Percentiles rank a stretch among this genome's conserved stretches.
Conservation (phyloP, 2,888 invertebrate species). For the Melieria picta region DNA sequence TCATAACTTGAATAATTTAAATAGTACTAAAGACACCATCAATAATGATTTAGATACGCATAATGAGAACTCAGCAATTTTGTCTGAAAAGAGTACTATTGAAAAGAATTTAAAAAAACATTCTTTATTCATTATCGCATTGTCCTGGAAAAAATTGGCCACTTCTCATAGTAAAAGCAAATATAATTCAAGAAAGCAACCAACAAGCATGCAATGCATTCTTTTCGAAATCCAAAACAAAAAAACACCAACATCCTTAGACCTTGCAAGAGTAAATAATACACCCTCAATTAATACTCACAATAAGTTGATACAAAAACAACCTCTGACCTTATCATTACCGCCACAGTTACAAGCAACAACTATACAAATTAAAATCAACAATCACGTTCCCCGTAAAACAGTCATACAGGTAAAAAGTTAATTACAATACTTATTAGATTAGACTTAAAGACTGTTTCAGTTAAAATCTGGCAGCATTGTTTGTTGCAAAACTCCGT, state of each 20-base stretch:
- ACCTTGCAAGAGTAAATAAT: slow-evolving; percentile 74
- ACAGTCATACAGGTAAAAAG: slow-evolving; percentile 64
- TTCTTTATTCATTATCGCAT: slow-evolving; percentile 91
- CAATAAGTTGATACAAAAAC: slow-evolving; percentile 66
- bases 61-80: slow-evolving; percentile 80
- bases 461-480: too few species aligned
- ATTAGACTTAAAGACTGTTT: too few species aligned
- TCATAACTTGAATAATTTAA: slow-evolving; percentile 58
- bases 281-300: slow-evolving; percentile 70
- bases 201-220: slow-evolving; percentile 65
- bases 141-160: slow-evolving; percentile 96
- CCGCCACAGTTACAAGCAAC: slow-evolving; percentile 59
- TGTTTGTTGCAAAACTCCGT: too few species aligned
- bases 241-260: slow-evolving; percentile 68
- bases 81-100: slow-evolving; percentile 85
- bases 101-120: slow-evolving; percentile 94
- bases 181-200: slow-evolving; percentile 46
- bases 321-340: slow-evolving; percentile 67
- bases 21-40: slow-evolving; percentile 59
- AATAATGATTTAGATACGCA: slow-evolving; percentile 61
- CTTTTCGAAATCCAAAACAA: slow-evolving; percentile 54
- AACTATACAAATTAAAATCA: slow-evolving; percentile 60
- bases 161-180: slow-evolving; percentile 85
- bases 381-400: slow-evolving; percentile 63
- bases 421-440: too few species aligned